Base-by-base conservation (phyloP, 2,888 invertebrate species). In the Pammene aurita region DNA sequence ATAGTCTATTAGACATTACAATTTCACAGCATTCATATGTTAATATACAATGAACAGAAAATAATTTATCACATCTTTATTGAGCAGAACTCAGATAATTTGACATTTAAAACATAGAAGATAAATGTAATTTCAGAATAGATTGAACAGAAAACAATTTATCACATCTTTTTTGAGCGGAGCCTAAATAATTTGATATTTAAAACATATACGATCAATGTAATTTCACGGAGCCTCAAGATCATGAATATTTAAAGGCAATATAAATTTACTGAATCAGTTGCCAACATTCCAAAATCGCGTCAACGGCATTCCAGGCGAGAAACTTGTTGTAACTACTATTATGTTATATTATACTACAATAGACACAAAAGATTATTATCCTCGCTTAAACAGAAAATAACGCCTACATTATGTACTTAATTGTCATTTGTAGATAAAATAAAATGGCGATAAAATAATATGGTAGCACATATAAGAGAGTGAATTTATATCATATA, bases 211-310 rank as follows among this genome's bases (percentile, higher is more conserved):
- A 26, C 26, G 26, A 26, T 26, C 26, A 26, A 26, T 26, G 46
- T 57, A 54, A 64, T 64, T 64, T 46, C 56, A 64, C 38, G 46
- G 38, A 58, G 18, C 41, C 7, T 41, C 26, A 46, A 26, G 13
- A 42, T 58, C 46, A 64, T 68, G 58, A 68, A 64, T 58, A 68
- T 68, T 64, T 46, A 64, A 18, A 18, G 14, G 64, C 58, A 63
- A 68, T 68, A 64, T 58, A 58, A 54, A 64, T 58, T 64, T 57
- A 68, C 42, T 63, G 57, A 63, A 67, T 67, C 63, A 34, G 57
- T n/a, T 57, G 26, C 67, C 34, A 63, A 63, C 63, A 67, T 56
- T 67, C 63, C 62, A 50, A 56, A 58, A 52, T 46, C 52, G 50
- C 38, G 68, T 63, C 38, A 62, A 52, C 50, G 42, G n/a, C 52